Evolutionary conservation across 2,113 vertebrate genomes (phyloP), one percentile per base, ranked within the genome.

Genomic region (Accipiter virgatus): DNA sequence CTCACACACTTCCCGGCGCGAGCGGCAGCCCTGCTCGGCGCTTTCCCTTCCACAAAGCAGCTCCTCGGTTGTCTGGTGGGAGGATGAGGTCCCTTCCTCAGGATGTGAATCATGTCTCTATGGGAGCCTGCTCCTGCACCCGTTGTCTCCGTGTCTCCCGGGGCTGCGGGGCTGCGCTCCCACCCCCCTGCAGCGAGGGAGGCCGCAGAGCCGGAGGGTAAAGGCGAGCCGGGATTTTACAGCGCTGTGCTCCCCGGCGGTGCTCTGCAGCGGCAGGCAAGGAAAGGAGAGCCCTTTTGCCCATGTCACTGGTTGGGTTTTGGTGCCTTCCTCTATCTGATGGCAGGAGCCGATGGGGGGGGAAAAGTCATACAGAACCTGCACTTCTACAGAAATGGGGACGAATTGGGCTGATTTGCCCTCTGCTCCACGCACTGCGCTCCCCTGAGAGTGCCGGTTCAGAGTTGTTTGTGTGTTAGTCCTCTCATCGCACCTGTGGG

Each of bases 61-160:
- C 88, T 86, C 59, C 84, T n/a, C 1, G 2, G 48, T 22, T 19
- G 84, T 81, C 62, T 4, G 71, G 29, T 5, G 82, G 90, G 79
- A 94, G 91, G 93, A 95, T 92, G 93, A 93, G 86, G 62, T 15
- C 91, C 86, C 77, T 93, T 96, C 96, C 96, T 96, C 68, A 86
- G 94, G 93, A 91, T 94, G 86, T 95, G 96, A 96, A 86, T 92
- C 94, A 95, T 2, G 8, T 29, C 95, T 85, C 88, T 56, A 15
- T 7, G 58, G 80, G 55, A 52, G 43, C 71, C 94, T 65, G 81
- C 79, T 88, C 66, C 81, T 17, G 78, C 78, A 31, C 78, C 73
- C 48, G 26, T 9, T 26, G 62, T 20, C 89, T 62, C 40, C 0
- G 8, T 4, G 1, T 11, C 78, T 81, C 47, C 38, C 0, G 13